Conservation (phyloP, 2,888 invertebrate genomes). For the Rhingia rostrata region DNA sequence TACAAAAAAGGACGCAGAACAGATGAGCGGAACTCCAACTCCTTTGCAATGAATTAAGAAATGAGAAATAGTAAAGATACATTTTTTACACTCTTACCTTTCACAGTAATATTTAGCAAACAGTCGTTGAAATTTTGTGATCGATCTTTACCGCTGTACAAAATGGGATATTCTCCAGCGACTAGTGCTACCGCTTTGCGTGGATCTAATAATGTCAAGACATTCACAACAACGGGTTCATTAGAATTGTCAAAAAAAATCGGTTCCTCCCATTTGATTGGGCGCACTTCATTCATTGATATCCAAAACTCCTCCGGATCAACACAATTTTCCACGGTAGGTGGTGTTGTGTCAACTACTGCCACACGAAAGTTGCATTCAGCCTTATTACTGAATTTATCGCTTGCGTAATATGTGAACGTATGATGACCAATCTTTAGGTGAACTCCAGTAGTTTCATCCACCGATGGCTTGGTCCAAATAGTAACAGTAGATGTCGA, state of each 20-base stretch:
- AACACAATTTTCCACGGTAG: constrained; percentile 85
- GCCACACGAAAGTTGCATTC: constrained; percentile 86
- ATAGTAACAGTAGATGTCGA: constrained; percentile 84
- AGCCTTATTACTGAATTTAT: constrained; percentile 85
- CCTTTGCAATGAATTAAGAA: too few species aligned
- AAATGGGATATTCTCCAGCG: constrained; percentile 84
- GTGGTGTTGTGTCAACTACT: constrained; percentile 85
- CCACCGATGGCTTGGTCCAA: constrained; percentile 85
- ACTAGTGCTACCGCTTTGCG: constrained; percentile 83
- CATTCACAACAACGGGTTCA: constrained; percentile 57
- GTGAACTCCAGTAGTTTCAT: constrained; percentile 81
- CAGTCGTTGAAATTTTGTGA: constrained; percentile 86
- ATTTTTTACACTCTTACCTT: constrained; percentile 84
- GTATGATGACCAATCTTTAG: constrained; percentile 85
- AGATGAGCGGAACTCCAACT: too few species aligned
- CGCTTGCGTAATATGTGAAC: constrained; percentile 86
- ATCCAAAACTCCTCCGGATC: constrained; percentile 85
- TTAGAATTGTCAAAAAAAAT: constrained; percentile 82
- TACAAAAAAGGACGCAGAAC: too few species aligned
- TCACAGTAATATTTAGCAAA: constrained; percentile 85
- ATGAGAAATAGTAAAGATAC: too few species aligned
- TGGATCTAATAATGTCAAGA: constrained; percentile 82
- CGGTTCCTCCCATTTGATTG: constrained; percentile 84
- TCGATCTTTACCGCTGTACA: constrained; percentile 85
- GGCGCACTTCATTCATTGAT: constrained; percentile 82